phyloP scores from a whole-genome alignment of 2,888 invertebrate species.

The Cosmia trapezina region DNA sequence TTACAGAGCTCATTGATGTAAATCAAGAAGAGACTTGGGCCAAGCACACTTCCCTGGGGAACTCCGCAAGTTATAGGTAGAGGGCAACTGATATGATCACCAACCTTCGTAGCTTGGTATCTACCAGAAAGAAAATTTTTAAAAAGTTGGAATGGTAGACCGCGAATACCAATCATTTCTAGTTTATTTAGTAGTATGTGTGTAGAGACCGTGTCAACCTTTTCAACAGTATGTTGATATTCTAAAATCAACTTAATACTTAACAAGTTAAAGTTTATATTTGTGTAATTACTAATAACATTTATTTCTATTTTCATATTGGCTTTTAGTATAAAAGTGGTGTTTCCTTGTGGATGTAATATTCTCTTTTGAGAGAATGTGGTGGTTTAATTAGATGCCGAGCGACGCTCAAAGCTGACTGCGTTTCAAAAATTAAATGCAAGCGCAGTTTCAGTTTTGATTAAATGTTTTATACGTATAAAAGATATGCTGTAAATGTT shows the following conservation, averaged over 20 bases:
- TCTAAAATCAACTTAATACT: conserved; percentile 17
- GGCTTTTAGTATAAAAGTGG: conserved; percentile 52
- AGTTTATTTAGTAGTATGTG: no score
- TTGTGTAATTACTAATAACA: not conserved
- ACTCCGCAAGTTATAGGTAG: no score
- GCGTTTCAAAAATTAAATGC: conserved; percentile 56
- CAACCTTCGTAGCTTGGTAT: no score
- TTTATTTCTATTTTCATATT: conserved; percentile 34
- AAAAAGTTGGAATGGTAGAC: no score
- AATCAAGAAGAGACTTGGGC: no score
- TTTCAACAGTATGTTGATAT: not conserved
- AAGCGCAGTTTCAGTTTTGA: conserved; percentile 26
- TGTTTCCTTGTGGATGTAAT: conserved; percentile 60
- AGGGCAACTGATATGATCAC: no score
- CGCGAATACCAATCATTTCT: no score
- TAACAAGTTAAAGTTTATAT: not conserved
- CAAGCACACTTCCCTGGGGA: no score
- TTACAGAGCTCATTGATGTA: no score
- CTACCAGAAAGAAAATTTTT: no score
- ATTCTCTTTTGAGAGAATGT: conserved; percentile 58
- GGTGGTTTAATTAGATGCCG: conserved; percentile 68
- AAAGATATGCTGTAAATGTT: no score
- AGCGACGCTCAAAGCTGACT: conserved; percentile 49
- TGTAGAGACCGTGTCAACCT: no score
- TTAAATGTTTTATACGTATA: conserved; percentile 19